Evolutionary conservation across 2,113 vertebrate species (phyloP).

Genomic region (Nothobranchius furzeri): DNA sequence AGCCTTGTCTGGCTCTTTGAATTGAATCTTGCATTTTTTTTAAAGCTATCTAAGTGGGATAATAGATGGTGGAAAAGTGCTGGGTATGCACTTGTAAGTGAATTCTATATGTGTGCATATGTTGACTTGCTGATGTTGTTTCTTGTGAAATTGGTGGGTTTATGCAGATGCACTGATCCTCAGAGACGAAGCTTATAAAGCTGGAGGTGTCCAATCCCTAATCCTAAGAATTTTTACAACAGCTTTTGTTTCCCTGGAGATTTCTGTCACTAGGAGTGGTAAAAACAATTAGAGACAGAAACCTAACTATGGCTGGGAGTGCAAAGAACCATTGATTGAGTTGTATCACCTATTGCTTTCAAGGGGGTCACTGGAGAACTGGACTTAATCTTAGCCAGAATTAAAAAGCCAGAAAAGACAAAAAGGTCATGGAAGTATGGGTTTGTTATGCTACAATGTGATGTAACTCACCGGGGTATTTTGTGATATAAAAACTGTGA

Average conservation of each 20-base stretch:
- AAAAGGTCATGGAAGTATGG: background rate
- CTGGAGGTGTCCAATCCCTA: constrained; percentile 27
- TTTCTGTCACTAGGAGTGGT: constrained; percentile 38
- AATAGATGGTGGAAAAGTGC: constrained; percentile 6
- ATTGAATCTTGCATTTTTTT: constrained; percentile 49
- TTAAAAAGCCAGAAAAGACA: background rate
- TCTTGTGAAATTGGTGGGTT: constrained; percentile 54
- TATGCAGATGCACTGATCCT: constrained; percentile 34
- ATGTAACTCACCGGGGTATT: background rate
- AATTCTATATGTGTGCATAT: constrained; percentile 8
- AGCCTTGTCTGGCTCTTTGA: constrained; percentile 53
- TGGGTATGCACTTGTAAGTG: constrained; percentile 19
- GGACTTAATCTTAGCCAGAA: background rate
- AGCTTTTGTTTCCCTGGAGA: constrained; percentile 26
- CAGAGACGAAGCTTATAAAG: constrained; percentile 39
- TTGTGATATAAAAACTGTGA: background rate
- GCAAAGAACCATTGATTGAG: background rate
- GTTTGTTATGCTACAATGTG: background rate
- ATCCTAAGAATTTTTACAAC: constrained; percentile 43
- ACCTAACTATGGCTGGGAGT: constrained; percentile 2
- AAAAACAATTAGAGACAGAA: constrained; percentile 39
- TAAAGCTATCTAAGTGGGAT: constrained; percentile 47
- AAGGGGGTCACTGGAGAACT: background rate
- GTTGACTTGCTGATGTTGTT: constrained; percentile 40
- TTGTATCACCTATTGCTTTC: constrained; percentile 7